These are phyloP conservation scores for Steatocranus sp. DNA, from an alignment of 2,797 vertebrate genomes.

Conservation along the genomic window DNA sequence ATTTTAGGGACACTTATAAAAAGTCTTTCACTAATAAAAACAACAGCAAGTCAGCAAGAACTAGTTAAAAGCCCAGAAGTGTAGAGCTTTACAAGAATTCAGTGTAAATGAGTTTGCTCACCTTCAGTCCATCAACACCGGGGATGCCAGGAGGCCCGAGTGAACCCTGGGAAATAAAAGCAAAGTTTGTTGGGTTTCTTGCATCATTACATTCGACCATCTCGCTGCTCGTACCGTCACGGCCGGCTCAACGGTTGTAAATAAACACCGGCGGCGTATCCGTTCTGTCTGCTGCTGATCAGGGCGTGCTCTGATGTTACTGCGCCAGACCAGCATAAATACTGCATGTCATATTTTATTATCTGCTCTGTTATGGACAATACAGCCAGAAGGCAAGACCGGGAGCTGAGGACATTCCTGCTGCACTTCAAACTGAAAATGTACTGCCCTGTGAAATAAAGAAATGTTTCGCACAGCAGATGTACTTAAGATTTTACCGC, in stretches of 20 bases:
- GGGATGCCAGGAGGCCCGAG: conserved; percentile 82
- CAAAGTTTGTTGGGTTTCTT: neutral
- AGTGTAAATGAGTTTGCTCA: conserved; percentile 63
- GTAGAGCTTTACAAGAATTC: neutral
- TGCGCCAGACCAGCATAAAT: conserved; percentile 34
- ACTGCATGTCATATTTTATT: conserved; percentile 30
- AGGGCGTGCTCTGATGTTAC: neutral
- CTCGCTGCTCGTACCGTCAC: neutral
- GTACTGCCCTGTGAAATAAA: neutral
- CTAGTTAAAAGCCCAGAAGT: neutral
- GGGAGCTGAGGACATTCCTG: neutral
- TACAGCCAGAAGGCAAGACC: neutral
- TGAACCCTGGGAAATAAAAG: conserved; percentile 80
- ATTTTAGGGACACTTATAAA: neutral
- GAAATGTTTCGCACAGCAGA: neutral
- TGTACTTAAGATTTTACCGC: neutral
- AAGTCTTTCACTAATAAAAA: neutral
- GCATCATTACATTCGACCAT: neutral
- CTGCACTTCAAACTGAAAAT: neutral
- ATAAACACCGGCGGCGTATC: neutral
- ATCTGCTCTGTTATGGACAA: neutral
- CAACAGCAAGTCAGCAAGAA: neutral
- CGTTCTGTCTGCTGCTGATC: neutral
- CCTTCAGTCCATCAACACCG: conserved; percentile 89
- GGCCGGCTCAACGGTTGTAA: neutral